Evolutionary conservation across 1,140 invertebrate genomes (phyloP).

Genomic region (Metopolophium dirhodum): DNA sequence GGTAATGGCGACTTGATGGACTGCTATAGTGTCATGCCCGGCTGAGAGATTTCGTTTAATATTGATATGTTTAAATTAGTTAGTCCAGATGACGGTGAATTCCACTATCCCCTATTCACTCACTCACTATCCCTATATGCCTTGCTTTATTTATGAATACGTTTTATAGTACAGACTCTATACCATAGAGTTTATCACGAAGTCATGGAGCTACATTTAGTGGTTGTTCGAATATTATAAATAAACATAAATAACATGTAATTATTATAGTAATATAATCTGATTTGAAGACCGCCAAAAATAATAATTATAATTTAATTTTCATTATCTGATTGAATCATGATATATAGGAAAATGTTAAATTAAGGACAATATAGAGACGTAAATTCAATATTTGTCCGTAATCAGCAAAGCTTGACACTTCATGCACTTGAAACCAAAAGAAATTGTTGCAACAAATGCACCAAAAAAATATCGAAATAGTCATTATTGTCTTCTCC

Average conservation of each 20-base stretch:
- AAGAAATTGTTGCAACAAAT: no score
- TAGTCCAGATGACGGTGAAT: not conserved
- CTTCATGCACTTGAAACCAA: no score
- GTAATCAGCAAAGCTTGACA: no score
- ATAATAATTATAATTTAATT: not conserved
- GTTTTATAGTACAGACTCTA: not conserved
- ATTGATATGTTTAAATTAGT: constrained; percentile 33
- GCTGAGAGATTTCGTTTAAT: constrained; percentile 7
- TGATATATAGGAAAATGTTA: no score
- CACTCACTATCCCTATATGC: no score
- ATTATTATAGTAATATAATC: not conserved
- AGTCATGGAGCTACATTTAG: not conserved
- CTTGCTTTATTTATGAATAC: not conserved
- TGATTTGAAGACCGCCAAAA: not conserved
- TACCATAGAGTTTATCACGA: no score
- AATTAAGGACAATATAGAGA: no score
- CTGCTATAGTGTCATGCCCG: not conserved
- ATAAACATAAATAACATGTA: no score
- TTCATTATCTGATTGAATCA: not conserved
- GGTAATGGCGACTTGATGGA: constrained; percentile 18
- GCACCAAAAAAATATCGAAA: no score
- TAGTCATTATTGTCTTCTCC: no score
- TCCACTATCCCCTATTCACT: not conserved
- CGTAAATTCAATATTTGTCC: no score
- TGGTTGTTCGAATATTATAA: not conserved